phyloP scores from a whole-genome alignment of 2,888 invertebrate species.

The Chrysolina oricalcia region DNA sequence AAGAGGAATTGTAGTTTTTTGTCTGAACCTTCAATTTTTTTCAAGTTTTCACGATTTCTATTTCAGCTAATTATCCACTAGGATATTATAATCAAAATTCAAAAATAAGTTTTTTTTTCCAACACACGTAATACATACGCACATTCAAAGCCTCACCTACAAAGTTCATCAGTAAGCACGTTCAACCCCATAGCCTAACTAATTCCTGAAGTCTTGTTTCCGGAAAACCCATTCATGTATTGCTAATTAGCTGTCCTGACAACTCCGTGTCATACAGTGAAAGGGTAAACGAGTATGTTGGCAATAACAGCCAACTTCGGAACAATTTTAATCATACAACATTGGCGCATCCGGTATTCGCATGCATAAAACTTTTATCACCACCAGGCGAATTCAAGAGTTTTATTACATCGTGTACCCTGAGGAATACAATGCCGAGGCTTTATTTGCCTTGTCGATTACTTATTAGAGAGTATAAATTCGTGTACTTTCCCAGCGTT shows the following conservation, averaged over 20 bases:
- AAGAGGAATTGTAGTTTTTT: no score
- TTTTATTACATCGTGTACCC: not conserved
- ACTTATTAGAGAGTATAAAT: not conserved
- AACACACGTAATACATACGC: no score
- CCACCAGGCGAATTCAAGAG: not conserved
- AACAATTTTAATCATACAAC: not conserved
- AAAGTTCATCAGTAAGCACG: no score
- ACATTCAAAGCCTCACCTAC: no score
- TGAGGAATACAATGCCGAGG: not conserved
- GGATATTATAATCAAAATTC: no score
- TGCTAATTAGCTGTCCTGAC: not conserved
- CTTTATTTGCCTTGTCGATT: not conserved
- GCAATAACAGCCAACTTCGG: not conserved
- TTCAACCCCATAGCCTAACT: no score
- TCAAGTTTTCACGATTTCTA: no score
- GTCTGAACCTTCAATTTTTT: no score
- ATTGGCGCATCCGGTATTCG: not conserved
- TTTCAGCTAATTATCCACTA: no score
- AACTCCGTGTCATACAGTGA: not conserved
- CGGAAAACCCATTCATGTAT: not conserved
- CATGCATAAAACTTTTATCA: not conserved
- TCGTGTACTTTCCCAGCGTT: not conserved
- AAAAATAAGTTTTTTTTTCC: no score
- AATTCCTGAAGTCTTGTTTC: no score
- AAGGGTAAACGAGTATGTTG: not conserved